These are phyloP conservation scores for Lagorchestes hirsutus DNA, from an alignment of 2,797 vertebrate species.

Conservation along the genomic window DNA sequence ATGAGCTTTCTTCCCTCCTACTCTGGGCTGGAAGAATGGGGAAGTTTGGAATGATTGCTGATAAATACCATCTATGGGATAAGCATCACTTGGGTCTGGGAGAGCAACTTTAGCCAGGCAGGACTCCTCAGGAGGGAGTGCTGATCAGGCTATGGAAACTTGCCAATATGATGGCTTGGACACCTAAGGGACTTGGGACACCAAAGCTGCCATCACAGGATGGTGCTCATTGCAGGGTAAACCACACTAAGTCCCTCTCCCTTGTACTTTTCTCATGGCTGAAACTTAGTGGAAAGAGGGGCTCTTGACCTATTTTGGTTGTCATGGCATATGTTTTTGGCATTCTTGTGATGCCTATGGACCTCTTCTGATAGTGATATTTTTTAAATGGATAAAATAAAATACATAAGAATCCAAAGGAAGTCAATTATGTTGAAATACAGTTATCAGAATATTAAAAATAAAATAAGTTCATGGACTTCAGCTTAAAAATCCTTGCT, in stretches of 20 bases:
- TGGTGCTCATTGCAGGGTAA: neutral
- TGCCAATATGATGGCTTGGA: neutral
- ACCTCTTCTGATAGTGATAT: neutral
- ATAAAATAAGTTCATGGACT: neutral
- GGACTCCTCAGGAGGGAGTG: neutral
- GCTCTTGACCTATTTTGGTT: neutral
- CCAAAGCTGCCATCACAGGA: neutral
- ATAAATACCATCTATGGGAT: neutral
- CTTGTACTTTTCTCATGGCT: neutral
- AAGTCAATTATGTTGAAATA: neutral
- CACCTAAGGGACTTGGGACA: neutral
- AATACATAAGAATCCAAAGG: neutral
- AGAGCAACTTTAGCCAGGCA: neutral
- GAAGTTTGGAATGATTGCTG: neutral
- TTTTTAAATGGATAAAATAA: neutral
- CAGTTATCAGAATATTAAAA: neutral
- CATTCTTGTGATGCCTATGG: neutral
- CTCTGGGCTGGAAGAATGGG: neutral
- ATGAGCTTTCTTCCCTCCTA: neutral
- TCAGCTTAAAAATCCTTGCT: neutral
- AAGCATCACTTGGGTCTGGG: neutral
- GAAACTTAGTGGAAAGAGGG: neutral
- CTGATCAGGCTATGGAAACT: neutral
- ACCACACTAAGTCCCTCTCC: neutral
- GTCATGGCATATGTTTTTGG: neutral